Evolutionary conservation across 1,140 invertebrate genomes (phyloP).

Genomic region (Augochlora pura): DNA sequence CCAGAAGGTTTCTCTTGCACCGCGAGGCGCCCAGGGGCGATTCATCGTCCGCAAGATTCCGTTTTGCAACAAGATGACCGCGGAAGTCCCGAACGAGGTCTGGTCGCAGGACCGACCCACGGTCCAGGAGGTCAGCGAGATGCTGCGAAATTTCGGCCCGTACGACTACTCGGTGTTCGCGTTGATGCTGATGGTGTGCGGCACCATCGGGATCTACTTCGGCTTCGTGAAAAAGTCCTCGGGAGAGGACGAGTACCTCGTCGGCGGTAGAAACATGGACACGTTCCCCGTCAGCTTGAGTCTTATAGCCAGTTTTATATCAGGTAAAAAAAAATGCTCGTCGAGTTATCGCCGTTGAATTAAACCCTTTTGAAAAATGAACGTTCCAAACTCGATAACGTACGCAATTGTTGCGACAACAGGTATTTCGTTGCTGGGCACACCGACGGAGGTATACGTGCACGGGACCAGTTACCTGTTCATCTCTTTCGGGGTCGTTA

Average conservation of each 20-base stretch:
- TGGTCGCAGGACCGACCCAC: conserved; percentile 66
- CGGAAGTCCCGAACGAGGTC: conserved; percentile 32
- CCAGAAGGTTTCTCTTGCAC: not conserved
- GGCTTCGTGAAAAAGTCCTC: conserved; percentile 86
- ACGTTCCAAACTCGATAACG: not conserved
- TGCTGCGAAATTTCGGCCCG: conserved; percentile 84
- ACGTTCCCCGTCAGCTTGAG: conserved; percentile 90
- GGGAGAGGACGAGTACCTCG: conserved; percentile 88
- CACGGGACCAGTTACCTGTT: conserved; percentile 88
- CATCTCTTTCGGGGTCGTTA: conserved; percentile 82
- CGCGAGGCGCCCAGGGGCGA: conserved; percentile 20
- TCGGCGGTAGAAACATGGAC: conserved; percentile 91
- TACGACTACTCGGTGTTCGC: conserved; percentile 87
- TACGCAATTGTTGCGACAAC: conserved; percentile 17
- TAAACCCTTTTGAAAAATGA: not conserved
- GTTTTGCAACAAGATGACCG: conserved; percentile 70
- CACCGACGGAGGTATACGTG: conserved; percentile 91
- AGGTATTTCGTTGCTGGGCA: conserved; percentile 86
- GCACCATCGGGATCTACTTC: conserved; percentile 89
- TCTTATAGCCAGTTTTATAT: conserved; percentile 87
- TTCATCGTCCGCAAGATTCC: conserved; percentile 40
- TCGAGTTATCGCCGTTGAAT: too few species aligned
- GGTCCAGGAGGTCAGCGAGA: conserved; percentile 82
- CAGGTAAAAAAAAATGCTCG: conserved; percentile 46
- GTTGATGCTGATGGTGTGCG: conserved; percentile 86